These are phyloP conservation scores for Turritopsis dohrnii DNA, from an alignment of 30 jellyfish, hydroid and myxozoan species.

Conservation along the genomic window DNA sequence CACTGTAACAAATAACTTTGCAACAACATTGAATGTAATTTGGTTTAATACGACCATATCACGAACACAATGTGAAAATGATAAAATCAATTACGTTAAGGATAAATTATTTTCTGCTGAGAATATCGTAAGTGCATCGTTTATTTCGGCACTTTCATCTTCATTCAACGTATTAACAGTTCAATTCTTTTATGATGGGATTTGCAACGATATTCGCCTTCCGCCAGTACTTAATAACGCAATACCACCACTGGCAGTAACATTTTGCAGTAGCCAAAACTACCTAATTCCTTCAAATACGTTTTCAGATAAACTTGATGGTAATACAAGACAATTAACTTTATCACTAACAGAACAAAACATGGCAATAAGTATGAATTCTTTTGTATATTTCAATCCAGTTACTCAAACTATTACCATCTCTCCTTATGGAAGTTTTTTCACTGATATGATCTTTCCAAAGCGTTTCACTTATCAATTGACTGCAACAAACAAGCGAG, in stretches of 20 bases:
- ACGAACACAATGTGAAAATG: constrained; percentile 39
- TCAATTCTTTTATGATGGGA: constrained; percentile 26
- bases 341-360: constrained; percentile 40
- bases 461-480: constrained; percentile 22
- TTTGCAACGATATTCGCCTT: constrained; percentile 37
- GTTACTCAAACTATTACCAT: constrained; percentile 34
- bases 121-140: constrained; percentile 27
- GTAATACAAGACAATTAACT: constrained; percentile 47
- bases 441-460: constrained; percentile 22
- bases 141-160: constrained; percentile 33
- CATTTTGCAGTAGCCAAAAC: constrained; percentile 54
- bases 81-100: background rate
- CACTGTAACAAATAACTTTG: constrained; percentile 18
- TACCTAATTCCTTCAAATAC: constrained; percentile 63
- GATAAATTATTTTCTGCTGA: constrained; percentile 20
- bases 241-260: constrained; percentile 34
- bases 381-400: constrained; percentile 48
- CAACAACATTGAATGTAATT: constrained; percentile 35
- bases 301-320: constrained; percentile 70
- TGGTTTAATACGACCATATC: constrained; percentile 66
- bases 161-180: constrained; percentile 28
- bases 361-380: constrained; percentile 20
- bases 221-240: constrained; percentile 74
- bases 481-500: constrained; percentile 79
- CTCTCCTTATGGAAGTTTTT: constrained; percentile 20